phyloP scores from a whole-genome alignment of 1,140 invertebrate species.

The Caenorhabditis latens region DNA sequence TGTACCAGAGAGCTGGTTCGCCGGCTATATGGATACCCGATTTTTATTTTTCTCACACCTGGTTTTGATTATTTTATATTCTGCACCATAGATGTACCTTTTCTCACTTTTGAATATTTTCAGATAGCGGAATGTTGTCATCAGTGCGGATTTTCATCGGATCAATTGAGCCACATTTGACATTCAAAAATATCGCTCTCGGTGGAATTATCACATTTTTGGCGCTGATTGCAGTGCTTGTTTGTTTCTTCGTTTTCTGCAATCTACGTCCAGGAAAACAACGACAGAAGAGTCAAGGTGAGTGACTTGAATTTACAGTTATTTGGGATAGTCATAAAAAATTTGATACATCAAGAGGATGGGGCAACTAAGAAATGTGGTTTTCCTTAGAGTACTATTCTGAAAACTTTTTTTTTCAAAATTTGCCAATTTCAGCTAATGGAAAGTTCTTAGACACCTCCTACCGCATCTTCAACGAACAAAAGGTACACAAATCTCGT shows the following conservation, averaged over 20 bases:
- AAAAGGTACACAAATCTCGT: constrained; percentile 66
- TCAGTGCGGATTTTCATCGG: constrained; percentile 35
- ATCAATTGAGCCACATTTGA: constrained; percentile 7
- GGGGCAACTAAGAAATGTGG: too few relatives aligned
- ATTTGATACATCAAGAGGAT: neutral
- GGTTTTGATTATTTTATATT: neutral
- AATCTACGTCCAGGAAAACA: neutral
- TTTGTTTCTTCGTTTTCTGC: constrained; percentile 30
- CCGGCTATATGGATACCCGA: neutral
- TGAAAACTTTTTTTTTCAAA: neutral
- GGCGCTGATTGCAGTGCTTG: neutral
- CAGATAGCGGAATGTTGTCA: constrained; percentile 30
- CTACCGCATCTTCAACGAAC: constrained; percentile 69
- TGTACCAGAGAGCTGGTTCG: neutral
- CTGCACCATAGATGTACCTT: neutral
- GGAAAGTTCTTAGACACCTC: constrained; percentile 69
- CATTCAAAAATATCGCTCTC: constrained; percentile 37
- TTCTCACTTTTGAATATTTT: neutral
- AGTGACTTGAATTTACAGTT: neutral
- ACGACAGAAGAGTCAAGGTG: constrained; percentile 41
- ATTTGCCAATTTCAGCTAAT: constrained; percentile 56
- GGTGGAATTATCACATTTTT: constrained; percentile 33
- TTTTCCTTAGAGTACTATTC: too few relatives aligned
- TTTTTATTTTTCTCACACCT: constrained; percentile 10
- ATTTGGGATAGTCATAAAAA: neutral